phyloP scores from a whole-genome alignment of 2,888 invertebrate species.

The Smittia sp. region DNA sequence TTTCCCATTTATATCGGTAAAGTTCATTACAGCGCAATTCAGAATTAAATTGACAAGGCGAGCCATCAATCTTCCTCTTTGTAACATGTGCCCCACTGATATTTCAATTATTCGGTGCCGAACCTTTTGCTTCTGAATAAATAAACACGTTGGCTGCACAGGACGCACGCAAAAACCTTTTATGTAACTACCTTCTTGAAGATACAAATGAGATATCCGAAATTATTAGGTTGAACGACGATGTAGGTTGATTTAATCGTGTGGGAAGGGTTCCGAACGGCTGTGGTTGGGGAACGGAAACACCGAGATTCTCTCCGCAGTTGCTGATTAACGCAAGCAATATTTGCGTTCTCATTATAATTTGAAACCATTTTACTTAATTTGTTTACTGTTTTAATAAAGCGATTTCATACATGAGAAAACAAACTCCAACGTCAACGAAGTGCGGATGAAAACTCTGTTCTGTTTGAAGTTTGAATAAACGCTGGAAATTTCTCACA shows the following conservation, averaged over 20 bases:
- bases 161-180: neutral
- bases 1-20: too few relatives aligned
- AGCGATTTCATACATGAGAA: neutral
- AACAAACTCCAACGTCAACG: too few relatives aligned
- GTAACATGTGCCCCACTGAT: neutral
- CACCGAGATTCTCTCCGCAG: too few relatives aligned
- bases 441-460: too few relatives aligned
- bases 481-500: too few relatives aligned
- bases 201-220: constrained; percentile 7
- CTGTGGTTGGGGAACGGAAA: too few relatives aligned
- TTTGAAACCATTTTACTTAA: neutral
- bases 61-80: constrained; percentile 7
- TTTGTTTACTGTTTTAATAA: neutral
- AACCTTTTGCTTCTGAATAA: neutral
- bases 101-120: constrained; percentile 15
- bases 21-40: too few relatives aligned
- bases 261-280: too few relatives aligned
- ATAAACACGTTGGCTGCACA: neutral
- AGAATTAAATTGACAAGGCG: neutral
- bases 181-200: neutral
- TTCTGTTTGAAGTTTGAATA: too few relatives aligned
- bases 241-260: too few relatives aligned
- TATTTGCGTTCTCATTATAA: constrained; percentile 5
- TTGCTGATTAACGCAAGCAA: neutral
- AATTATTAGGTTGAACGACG: neutral